Conservation (phyloP, 2,113 vertebrate species). For the Pavo muticus region DNA sequence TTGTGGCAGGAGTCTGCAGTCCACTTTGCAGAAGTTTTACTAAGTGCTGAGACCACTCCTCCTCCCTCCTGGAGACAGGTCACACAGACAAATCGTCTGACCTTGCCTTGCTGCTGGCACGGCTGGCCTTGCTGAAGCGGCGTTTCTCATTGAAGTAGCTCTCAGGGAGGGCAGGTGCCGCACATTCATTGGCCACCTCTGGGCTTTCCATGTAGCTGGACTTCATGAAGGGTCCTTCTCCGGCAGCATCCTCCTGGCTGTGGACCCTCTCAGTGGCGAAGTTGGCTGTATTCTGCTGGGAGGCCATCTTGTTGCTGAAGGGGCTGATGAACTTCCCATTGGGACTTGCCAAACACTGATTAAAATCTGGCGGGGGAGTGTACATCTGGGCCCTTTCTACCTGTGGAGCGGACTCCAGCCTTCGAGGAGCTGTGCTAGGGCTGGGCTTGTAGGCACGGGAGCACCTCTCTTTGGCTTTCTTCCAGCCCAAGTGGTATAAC, state of each 20-base stretch:
- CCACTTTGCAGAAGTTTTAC: not conserved
- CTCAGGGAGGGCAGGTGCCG: constrained; percentile 61
- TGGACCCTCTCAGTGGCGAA: constrained; percentile 86
- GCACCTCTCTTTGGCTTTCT: constrained; percentile 76
- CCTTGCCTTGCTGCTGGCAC: constrained; percentile 86
- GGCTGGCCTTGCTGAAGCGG: constrained; percentile 89
- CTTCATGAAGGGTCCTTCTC: constrained; percentile 81
- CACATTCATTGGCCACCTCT: constrained; percentile 70
- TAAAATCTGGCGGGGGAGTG: constrained; percentile 92
- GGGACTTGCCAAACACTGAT: constrained; percentile 83
- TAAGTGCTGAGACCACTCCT: not conserved
- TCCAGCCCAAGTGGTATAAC: constrained; percentile 93
- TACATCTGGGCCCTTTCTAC: constrained; percentile 72
- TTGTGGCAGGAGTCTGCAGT: not conserved
- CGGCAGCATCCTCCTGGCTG: constrained; percentile 77
- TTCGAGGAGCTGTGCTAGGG: not conserved
- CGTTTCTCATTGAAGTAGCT: constrained; percentile 86
- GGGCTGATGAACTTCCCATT: constrained; percentile 82
- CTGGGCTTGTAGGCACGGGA: constrained; percentile 29
- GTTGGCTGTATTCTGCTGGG: constrained; percentile 92
- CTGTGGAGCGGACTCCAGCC: constrained; percentile 68
- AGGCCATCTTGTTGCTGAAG: constrained; percentile 89
- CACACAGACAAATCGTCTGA: constrained; percentile 92
- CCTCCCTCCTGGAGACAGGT: not conserved
- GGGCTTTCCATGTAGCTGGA: constrained; percentile 81